Evolutionary conservation across 2,888 invertebrate species (phyloP).

Genomic region (Aethes cnicana): DNA sequence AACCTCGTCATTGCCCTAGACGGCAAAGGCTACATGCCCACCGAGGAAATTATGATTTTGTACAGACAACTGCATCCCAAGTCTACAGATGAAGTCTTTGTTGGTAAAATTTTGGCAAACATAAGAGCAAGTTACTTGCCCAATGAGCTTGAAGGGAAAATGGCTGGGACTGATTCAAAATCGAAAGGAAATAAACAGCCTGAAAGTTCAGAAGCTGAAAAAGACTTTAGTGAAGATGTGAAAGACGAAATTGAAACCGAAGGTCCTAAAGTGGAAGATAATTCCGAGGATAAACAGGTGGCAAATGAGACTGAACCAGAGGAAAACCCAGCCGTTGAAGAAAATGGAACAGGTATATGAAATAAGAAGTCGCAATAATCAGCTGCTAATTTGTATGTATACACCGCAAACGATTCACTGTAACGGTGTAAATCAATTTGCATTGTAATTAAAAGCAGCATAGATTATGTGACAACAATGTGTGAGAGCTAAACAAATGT

Average conservation of each 20-base stretch:
- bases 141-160: slow-evolving; percentile 3
- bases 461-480: not conserved
- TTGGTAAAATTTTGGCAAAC: slow-evolving; percentile 34
- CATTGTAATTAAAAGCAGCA: not conserved
- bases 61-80: slow-evolving; percentile 40
- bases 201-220: slow-evolving; percentile 2
- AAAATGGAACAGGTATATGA: slow-evolving; percentile 16
- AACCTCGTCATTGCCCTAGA: slow-evolving; percentile 37
- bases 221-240: slow-evolving; percentile 2
- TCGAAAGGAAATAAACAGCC: slow-evolving; percentile 11
- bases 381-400: slow-evolving; percentile 5
- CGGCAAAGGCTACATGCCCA: slow-evolving; percentile 27
- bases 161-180: not conserved
- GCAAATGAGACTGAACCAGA: not conserved
- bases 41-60: slow-evolving; percentile 31
- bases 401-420: not conserved
- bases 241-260: not conserved
- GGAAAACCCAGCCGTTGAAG: slow-evolving; percentile 3
- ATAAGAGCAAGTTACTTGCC: slow-evolving; percentile 34
- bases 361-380: not conserved
- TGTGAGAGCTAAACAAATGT: not conserved
- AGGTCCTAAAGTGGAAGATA: slow-evolving; percentile 17
- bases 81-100: slow-evolving; percentile 35
- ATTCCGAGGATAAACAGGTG: not conserved
- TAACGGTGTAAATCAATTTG: slow-evolving; percentile 1